Evolutionary conservation across 37 sponge, comb jelly and placozoan genomes (phyloP).

Genomic region (Chondrosia reniformis): DNA sequence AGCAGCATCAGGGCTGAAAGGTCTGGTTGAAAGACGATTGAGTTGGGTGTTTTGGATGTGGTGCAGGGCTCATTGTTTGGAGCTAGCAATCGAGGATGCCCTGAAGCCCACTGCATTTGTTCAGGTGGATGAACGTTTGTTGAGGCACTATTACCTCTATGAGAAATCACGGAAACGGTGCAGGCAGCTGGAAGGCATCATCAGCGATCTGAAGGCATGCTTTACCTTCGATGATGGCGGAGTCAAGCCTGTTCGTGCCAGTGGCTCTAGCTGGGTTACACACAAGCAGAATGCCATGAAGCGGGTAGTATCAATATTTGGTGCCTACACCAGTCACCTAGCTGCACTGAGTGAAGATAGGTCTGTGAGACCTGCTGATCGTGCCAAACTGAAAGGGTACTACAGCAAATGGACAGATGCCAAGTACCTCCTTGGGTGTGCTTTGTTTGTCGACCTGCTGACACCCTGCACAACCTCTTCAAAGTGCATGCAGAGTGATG

Average conservation of each 20-base stretch:
- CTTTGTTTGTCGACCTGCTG: conserved; percentile 48
- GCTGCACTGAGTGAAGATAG: conserved; percentile 1
- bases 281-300: conserved; percentile 22
- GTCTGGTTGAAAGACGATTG: conserved; percentile 22
- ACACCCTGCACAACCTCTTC: conserved; percentile 33
- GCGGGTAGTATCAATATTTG: conserved; percentile 10
- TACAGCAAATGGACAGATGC: conserved; percentile 41
- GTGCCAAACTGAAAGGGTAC: conserved; percentile 32
- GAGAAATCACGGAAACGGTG: conserved; percentile 46
- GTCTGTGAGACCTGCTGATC: not conserved
- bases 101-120: conserved; percentile 22
- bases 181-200: conserved; percentile 31
- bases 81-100: conserved; percentile 56
- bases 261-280: conserved; percentile 35
- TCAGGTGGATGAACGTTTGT: conserved; percentile 45
- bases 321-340: conserved; percentile 24
- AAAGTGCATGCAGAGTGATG: conserved; percentile 25
- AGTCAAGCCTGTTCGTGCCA: conserved; percentile 24
- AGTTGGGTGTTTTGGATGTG: conserved; percentile 60
- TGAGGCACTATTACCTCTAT: conserved; percentile 43
- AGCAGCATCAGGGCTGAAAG: conserved; percentile 42
- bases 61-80: conserved; percentile 60
- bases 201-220: conserved; percentile 38
- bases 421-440: conserved; percentile 69
- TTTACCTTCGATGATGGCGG: conserved; percentile 25